These are phyloP conservation scores for Diarsia dahlii DNA, from an alignment of 2,888 invertebrate genomes.

Conservation along the genomic window DNA sequence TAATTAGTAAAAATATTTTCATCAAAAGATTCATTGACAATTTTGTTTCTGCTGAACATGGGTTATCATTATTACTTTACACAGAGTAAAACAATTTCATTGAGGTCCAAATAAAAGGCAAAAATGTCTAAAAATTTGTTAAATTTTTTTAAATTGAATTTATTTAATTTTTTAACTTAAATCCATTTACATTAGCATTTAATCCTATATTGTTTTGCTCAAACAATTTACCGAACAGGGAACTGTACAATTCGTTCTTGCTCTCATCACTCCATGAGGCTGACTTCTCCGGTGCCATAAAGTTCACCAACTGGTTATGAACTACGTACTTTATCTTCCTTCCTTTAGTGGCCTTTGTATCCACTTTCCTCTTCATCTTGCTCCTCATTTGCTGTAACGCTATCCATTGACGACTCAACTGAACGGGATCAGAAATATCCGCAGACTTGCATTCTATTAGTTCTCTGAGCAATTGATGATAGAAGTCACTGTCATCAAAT, in stretches of 20 bases:
- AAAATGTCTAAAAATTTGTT: constrained; percentile 4
- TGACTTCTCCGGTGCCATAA: constrained; percentile 95
- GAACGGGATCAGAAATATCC: constrained; percentile 95
- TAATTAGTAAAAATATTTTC: neutral
- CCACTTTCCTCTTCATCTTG: constrained; percentile 98
- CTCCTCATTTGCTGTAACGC: constrained; percentile 97
- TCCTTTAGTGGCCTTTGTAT: constrained; percentile 98
- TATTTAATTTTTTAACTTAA: constrained; percentile 75
- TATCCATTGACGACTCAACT: constrained; percentile 97
- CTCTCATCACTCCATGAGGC: constrained; percentile 94
- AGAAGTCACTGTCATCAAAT: constrained; percentile 99
- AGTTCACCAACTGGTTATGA: constrained; percentile 96
- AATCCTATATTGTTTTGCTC: constrained; percentile 85
- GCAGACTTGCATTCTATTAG: constrained; percentile 97
- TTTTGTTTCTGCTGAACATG: neutral
- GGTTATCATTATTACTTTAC: neutral
- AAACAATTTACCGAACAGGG: constrained; percentile 94
- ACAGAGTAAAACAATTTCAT: neutral
- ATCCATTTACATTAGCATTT: constrained; percentile 81
- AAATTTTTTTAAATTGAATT: constrained; percentile 27
- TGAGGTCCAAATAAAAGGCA: neutral
- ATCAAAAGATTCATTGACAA: neutral
- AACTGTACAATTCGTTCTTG: constrained; percentile 95
- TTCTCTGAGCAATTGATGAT: constrained; percentile 97
- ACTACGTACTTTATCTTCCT: constrained; percentile 96